Base-by-base conservation (phyloP, 2,113 vertebrate genomes). In the Hippocampus mohnikei region DNA sequence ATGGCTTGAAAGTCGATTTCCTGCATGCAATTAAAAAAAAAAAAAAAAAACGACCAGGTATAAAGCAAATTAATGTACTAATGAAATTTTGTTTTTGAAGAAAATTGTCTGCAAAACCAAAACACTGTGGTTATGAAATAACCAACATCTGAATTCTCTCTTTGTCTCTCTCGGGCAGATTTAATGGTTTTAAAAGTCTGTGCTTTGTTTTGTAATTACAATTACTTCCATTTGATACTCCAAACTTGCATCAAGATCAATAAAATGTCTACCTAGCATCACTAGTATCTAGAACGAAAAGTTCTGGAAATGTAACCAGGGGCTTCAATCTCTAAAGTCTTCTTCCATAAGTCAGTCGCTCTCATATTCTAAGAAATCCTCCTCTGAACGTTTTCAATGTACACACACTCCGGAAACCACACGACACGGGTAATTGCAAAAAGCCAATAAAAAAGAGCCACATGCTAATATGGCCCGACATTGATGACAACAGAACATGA, bases 391-490 rank as follows among this genome's bases (percentile, higher is more conserved):
- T 75, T 82, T 82, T 86, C 70, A 75, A 79, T 83, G 78, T 86
- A 71, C 71, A 79, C 83, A 84, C 69, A 78, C 65, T 77, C 78
- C 67, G 69, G 79, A 81, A 87, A 84, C 85, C 84, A 87, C 81
- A 85, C 81, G 77, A 84, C 74, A 80, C 2, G 64, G 70, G 53
- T 73, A 71, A 80, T 74, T 75, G 78, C 78, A 58, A 81, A 84
- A 85, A 70, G 53, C 59, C 76, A 83, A 79, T 83, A 83, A 87
- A 85, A 82, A 37, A 65, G 73, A 33, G 71, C 82, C 81, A 77
- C 73, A 82, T 79, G 80, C 75, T 78, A 84, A 78, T 71, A 58
- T 73, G 68, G 63, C 41, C 70, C 66, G 76, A 80, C 62, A 78
- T 37, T 71, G 76, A 68, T 77, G 78, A 80, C 80, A 80, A 63